Conservation (phyloP, 1,140 invertebrate genomes). For the Reticulitermes speratus region DNA sequence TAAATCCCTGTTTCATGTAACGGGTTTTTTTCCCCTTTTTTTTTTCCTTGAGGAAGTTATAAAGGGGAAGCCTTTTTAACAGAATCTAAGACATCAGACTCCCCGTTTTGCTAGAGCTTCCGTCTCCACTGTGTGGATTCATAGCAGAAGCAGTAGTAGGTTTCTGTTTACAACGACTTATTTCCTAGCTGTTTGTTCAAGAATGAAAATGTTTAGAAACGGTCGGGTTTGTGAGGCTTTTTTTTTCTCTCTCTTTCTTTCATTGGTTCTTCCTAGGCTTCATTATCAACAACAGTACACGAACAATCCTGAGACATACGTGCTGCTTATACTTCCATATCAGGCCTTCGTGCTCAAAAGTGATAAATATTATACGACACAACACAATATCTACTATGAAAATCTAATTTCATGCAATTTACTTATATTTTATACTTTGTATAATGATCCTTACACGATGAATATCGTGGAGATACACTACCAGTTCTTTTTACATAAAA, state of each 20-base stretch:
- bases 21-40: neutral
- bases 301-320: neutral
- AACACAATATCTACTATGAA: too few species aligned
- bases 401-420: too few species aligned
- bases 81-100: neutral
- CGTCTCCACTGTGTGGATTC: neutral
- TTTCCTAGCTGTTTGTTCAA: constrained; percentile 2
- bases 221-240: neutral
- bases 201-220: constrained; percentile 16
- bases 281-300: neutral
- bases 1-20: neutral
- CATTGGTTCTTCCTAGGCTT: neutral
- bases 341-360: neutral
- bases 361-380: too few species aligned
- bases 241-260: neutral
- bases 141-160: neutral
- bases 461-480: too few species aligned
- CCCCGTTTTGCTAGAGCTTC: neutral
- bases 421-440: too few species aligned
- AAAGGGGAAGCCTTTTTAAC: neutral
- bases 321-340: neutral
- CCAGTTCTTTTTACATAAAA: too few species aligned
- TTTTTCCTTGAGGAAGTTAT: neutral
- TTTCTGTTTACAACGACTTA: constrained; percentile 5
- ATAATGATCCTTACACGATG: too few species aligned